Percentiles rank a stretch among this genome's conserved stretches.
phyloP scores from a whole-genome alignment of 2,888 invertebrate species.

The Epistrophe eligans region DNA sequence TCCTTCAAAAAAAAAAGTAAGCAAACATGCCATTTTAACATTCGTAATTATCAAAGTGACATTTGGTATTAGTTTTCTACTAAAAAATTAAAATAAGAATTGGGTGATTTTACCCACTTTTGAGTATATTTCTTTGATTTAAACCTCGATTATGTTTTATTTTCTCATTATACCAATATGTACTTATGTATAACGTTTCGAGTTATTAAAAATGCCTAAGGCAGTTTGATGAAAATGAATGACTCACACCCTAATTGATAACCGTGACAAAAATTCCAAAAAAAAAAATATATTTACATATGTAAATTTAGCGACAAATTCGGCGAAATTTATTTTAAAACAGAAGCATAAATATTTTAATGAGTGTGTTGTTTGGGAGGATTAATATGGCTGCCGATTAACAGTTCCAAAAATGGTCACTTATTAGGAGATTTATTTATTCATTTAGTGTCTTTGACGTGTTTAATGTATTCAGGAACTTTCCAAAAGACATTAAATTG shows the following conservation, averaged over 20 bases:
- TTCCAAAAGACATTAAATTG: constrained; percentile 18
- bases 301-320: constrained; percentile 40
- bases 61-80: too few species aligned
- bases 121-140: background rate
- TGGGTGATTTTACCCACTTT: too few species aligned
- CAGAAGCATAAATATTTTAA: constrained; percentile 6
- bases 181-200: background rate
- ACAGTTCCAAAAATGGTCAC: constrained; percentile 49
- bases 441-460: constrained; percentile 29
- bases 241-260: constrained; percentile 42
- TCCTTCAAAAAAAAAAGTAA: too few species aligned
- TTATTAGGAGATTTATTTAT: constrained; percentile 38
- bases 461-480: constrained; percentile 41
- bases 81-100: too few species aligned
- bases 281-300: constrained; percentile 9
- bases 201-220: background rate
- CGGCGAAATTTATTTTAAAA: constrained; percentile 40
- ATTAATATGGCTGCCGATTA: constrained; percentile 31
- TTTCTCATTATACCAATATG: constrained; percentile 14
- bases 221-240: background rate
- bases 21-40: too few species aligned
- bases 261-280: constrained; percentile 25
- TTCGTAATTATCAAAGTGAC: too few species aligned
- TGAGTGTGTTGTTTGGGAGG: background rate
- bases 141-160: background rate